Percentiles rank a stretch among this genome's conserved stretches.
Conservation (phyloP, 2,113 vertebrate genomes). For the Chascanopsetta lugubris region DNA sequence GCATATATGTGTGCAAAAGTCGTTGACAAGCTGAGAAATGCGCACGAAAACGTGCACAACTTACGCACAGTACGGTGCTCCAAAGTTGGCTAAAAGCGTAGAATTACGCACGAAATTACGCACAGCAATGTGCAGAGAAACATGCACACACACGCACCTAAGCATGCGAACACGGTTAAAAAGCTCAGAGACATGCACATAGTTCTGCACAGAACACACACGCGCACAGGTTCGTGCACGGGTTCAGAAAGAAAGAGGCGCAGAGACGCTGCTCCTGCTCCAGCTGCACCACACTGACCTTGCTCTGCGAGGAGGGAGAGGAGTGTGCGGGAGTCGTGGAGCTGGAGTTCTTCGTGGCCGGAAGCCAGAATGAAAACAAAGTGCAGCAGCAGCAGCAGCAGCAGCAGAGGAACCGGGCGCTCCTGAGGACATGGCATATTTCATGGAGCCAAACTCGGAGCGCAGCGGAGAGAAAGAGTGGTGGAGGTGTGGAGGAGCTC, state of each 20-base stretch:
- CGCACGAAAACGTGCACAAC: no score
- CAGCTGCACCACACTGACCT: slow-evolving; percentile 84
- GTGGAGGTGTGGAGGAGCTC: slow-evolving; percentile 32
- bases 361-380: slow-evolving; percentile 78
- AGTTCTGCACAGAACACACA: no score
- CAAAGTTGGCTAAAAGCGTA: no score
- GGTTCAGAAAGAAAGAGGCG: slow-evolving; percentile 16
- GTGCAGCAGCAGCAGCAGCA: slow-evolving; percentile 75
- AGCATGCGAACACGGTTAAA: no score
- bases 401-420: slow-evolving; percentile 76
- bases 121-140: not conserved
- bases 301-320: slow-evolving; percentile 83
- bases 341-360: slow-evolving; percentile 74
- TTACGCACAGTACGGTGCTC: no score
- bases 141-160: no score
- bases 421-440: slow-evolving; percentile 86
- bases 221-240: no score
- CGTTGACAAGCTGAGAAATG: no score
- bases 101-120: no score
- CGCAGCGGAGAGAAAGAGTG: slow-evolving; percentile 44
- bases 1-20: no score
- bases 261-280: not conserved
- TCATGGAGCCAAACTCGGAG: slow-evolving; percentile 66
- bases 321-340: slow-evolving; percentile 68
- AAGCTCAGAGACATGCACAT: no score